Percentiles rank a stretch among this genome's conserved stretches.
phyloP scores from a whole-genome alignment of 2,113 vertebrate genomes.

The Anolis carolinensis region DNA sequence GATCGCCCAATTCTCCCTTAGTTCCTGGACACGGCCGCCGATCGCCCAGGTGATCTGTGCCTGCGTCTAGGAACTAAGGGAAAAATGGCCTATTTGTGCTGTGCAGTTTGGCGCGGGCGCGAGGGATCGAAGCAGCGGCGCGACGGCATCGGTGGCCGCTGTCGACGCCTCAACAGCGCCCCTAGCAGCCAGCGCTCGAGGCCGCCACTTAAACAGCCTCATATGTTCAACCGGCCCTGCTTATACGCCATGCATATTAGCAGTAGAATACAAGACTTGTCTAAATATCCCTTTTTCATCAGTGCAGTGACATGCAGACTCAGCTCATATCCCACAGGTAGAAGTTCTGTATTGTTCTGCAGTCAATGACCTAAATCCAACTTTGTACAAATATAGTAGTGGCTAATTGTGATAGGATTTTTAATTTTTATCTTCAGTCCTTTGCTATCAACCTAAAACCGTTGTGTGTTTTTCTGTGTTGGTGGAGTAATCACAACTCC shows the following conservation, averaged over 20 bases:
- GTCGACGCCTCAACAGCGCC: no score
- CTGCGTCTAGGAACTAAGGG: no score
- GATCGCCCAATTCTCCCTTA: no score
- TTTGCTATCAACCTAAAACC: neutral
- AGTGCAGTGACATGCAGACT: neutral
- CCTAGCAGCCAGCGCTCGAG: no score
- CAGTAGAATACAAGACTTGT: neutral
- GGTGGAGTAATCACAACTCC: neutral
- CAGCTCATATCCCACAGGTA: neutral
- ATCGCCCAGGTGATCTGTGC: no score
- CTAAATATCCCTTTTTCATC: neutral
- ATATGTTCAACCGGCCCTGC: no score
- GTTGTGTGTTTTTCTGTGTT: neutral
- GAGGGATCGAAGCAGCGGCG: no score
- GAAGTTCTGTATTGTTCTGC: neutral
- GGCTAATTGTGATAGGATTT: neutral
- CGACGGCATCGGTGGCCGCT: no score
- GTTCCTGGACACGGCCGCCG: no score
- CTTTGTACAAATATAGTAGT: neutral
- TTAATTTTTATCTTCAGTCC: neutral
- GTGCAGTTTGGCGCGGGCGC: no score
- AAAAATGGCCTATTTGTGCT: no score
- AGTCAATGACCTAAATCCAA: neutral
- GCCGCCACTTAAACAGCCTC: no score
- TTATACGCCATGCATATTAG: neutral